These are phyloP conservation scores for Drosophila ambigua DNA, from an alignment of 1,140 invertebrate genomes.

Conservation along the genomic window DNA sequence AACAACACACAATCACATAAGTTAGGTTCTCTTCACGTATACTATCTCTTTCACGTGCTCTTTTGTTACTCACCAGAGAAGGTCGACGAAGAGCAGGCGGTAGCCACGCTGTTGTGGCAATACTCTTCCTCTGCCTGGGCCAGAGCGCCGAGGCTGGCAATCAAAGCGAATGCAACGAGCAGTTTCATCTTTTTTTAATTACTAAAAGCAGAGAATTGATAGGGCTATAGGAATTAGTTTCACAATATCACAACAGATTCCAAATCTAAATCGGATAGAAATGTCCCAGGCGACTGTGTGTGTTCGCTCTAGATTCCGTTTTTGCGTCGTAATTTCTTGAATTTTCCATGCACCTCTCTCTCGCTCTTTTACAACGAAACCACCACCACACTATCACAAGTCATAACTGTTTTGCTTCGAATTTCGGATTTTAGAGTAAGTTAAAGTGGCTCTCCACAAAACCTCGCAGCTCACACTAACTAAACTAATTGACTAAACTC, in stretches of 20 bases:
- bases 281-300: conserved; percentile 11
- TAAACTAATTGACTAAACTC: conserved; percentile 55
- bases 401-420: not conserved
- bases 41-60: conserved; percentile 34
- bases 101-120: conserved; percentile 87
- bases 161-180: conserved; percentile 84
- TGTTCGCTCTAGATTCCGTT: conserved; percentile 16
- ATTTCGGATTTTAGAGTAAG: not conserved
- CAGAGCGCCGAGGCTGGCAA: conserved; percentile 85
- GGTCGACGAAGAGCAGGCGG: conserved; percentile 84
- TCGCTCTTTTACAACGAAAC: conserved; percentile 30
- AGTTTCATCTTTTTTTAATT: conserved; percentile 85
- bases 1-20: conserved; percentile 28
- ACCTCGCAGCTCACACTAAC: conserved; percentile 4
- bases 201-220: conserved; percentile 43
- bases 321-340: conserved; percentile 75
- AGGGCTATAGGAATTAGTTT: conserved; percentile 66
- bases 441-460: not conserved
- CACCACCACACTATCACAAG: conserved; percentile 14
- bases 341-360: conserved; percentile 42
- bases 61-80: conserved; percentile 67
- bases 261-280: conserved; percentile 6
- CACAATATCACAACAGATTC: conserved; percentile 46
- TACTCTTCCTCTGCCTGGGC: conserved; percentile 84
- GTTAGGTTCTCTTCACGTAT: conserved; percentile 47